A percentile compares a stretch with the other conserved stretches of the same genome.
Conservation (phyloP, 2,113 vertebrate species). For the Pseudonaja textilis region DNA sequence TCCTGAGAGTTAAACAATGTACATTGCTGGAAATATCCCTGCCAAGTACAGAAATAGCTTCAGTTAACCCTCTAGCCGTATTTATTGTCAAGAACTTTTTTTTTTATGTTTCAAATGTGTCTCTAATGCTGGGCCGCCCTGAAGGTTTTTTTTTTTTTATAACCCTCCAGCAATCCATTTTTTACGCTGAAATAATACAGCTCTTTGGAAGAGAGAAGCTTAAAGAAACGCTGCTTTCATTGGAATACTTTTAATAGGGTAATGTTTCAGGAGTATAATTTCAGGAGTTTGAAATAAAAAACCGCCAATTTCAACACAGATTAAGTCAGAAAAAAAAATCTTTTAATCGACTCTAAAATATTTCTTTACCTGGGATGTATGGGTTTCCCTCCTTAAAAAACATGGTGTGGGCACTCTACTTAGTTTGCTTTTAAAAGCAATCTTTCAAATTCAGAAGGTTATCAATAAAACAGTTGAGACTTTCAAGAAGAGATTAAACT, state of each 20-base stretch:
- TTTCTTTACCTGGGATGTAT: background rate
- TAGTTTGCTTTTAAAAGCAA: background rate
- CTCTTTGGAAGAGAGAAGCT: background rate
- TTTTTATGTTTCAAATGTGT: background rate
- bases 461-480: background rate
- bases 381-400: background rate
- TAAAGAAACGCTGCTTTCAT: background rate
- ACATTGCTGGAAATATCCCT: background rate
- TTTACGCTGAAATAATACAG: background rate
- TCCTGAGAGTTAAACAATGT: slow-evolving; percentile 15
- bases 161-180: background rate
- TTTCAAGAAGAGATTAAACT: no score
- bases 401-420: background rate
- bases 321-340: background rate
- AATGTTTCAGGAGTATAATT: no score
- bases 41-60: slow-evolving; percentile 12
- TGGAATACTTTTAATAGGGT: background rate
- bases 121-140: background rate
- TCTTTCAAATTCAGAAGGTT: background rate
- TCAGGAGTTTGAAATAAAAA: background rate
- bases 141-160: slow-evolving; percentile 7
- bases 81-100: slow-evolving; percentile 10
- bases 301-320: background rate
- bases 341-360: background rate
- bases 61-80: slow-evolving; percentile 22